A percentile compares a stretch with the other conserved stretches of the same genome.
phyloP scores from a whole-genome alignment of 2,888 invertebrate genomes.

The Campoplex nolae region DNA sequence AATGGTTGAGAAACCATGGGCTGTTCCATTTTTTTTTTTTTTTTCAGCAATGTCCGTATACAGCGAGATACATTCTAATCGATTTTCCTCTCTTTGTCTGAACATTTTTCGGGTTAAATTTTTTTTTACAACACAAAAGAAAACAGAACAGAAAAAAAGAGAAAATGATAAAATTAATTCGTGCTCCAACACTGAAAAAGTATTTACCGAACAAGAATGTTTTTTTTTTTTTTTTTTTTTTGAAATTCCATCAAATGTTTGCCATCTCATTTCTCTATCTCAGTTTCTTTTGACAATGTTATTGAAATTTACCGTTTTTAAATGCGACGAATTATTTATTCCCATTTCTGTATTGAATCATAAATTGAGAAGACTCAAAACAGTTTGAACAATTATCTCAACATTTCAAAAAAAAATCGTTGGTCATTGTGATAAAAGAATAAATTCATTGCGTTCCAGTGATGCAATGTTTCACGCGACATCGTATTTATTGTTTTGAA shows the following conservation, averaged over 20 bases:
- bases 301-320: background rate
- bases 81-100: background rate
- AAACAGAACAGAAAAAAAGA: background rate
- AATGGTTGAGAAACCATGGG: too few species aligned
- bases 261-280: background rate
- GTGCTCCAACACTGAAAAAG: background rate
- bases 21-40: too few species aligned
- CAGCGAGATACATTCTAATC: background rate
- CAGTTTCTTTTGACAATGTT: background rate
- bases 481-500: background rate
- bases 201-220: background rate
- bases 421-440: background rate
- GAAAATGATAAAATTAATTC: too few species aligned
- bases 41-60: too few species aligned
- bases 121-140: background rate
- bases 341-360: background rate
- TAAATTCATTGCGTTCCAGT: background rate
- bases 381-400: background rate
- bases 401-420: background rate
- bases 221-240: background rate
- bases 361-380: background rate
- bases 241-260: background rate
- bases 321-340: background rate
- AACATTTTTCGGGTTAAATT: too few species aligned
- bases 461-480: background rate